Percentiles rank a stretch among this genome's conserved stretches.
These are phyloP conservation scores for Melikaiella ostensackeni DNA, from an alignment of 2,888 invertebrate genomes.

Conservation along the genomic window DNA sequence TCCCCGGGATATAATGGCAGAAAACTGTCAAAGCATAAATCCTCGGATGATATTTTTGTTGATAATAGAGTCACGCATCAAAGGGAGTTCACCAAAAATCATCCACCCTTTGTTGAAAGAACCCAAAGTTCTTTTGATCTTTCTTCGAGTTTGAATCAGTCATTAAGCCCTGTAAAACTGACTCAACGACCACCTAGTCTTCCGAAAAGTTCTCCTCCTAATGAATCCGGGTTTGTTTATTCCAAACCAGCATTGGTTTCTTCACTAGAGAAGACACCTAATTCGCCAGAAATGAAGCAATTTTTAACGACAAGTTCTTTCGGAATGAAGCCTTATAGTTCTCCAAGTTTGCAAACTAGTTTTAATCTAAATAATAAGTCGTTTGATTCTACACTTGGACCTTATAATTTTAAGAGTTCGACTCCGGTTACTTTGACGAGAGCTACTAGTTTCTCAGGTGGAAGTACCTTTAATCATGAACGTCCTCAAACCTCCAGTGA, in stretches of 20 bases:
- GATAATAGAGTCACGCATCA: slow-evolving; percentile 61
- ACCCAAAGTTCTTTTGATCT: slow-evolving; percentile 70
- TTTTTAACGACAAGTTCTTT: not conserved
- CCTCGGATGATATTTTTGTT: slow-evolving; percentile 74
- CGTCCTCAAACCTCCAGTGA: slow-evolving; percentile 78
- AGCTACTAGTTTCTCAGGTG: slow-evolving; percentile 77
- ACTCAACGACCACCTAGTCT: slow-evolving; percentile 54
- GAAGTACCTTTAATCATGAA: slow-evolving; percentile 71
- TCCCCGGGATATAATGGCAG: slow-evolving; percentile 74
- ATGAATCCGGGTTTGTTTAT: not conserved
- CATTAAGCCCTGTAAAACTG: slow-evolving; percentile 4
- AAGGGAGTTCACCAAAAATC: slow-evolving; percentile 53
- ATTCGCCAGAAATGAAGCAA: not conserved
- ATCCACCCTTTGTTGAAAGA: slow-evolving; percentile 63
- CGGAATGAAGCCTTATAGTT: slow-evolving; percentile 10
- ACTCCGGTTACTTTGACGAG: slow-evolving; percentile 60
- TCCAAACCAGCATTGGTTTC: slow-evolving; percentile 8
- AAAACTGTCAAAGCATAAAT: slow-evolving; percentile 76
- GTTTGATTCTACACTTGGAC: not conserved
- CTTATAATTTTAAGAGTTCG: not conserved
- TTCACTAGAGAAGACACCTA: not conserved
- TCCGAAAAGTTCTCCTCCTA: slow-evolving; percentile 56
- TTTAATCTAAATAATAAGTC: slow-evolving; percentile 8
- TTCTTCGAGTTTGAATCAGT: slow-evolving; percentile 44
- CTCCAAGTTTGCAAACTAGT: not conserved